phyloP scores from a whole-genome alignment of 1,140 invertebrate species.

The Phenacoccus solenopsis region DNA sequence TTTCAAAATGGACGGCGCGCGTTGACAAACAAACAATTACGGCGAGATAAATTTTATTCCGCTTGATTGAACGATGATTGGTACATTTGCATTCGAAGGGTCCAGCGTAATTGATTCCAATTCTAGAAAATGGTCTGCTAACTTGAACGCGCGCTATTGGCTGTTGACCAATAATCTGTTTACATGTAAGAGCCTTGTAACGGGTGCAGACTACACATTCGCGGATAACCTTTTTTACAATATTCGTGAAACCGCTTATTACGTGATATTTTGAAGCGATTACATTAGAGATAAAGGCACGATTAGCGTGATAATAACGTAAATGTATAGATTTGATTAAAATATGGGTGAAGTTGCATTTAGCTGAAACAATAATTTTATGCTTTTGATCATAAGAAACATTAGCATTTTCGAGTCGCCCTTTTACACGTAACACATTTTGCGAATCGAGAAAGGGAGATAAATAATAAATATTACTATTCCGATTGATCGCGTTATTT shows the following conservation, averaged over 20 bases:
- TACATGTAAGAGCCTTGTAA: neutral
- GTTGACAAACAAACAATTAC: slow-evolving; percentile 29
- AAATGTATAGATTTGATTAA: neutral
- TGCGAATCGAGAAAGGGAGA: neutral
- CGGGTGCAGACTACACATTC: neutral
- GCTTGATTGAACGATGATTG: no score
- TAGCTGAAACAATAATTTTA: neutral
- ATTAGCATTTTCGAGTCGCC: neutral
- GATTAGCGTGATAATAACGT: neutral
- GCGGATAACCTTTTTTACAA: neutral
- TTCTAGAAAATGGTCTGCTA: neutral
- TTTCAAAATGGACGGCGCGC: slow-evolving; percentile 30
- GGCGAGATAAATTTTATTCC: slow-evolving; percentile 26
- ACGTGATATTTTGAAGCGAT: neutral
- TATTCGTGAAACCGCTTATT: neutral
- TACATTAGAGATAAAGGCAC: neutral
- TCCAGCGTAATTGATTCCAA: neutral
- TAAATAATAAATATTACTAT: no score
- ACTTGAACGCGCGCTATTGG: neutral
- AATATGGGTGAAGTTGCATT: neutral
- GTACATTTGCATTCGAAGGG: neutral
- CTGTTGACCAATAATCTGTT: neutral
- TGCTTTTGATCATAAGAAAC: neutral
- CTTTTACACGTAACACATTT: neutral
- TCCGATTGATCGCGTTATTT: no score